These are phyloP conservation scores for Odontomachus brunneus DNA, from an alignment of 1,140 invertebrate genomes.

Conservation along the genomic window DNA sequence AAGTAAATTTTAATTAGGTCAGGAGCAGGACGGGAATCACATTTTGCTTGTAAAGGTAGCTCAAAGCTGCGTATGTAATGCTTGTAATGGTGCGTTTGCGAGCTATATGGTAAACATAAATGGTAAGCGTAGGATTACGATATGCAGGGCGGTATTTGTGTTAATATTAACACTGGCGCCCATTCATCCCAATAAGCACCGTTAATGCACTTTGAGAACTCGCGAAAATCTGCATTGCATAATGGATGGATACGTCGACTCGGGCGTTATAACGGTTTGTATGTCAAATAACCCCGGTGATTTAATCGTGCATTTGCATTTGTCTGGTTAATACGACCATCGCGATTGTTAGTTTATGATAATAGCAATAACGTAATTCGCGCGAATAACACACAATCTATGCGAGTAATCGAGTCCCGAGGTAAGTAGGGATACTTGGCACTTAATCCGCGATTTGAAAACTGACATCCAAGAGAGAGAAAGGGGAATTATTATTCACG, in stretches of 20 bases:
- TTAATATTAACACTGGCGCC: conserved; percentile 52
- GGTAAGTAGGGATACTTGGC: neutral
- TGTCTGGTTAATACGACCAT: conserved; percentile 34
- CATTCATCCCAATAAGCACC: conserved; percentile 58
- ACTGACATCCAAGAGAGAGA: no score
- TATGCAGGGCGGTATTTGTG: conserved; percentile 38
- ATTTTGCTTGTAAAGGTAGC: neutral
- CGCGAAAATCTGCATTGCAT: conserved; percentile 53
- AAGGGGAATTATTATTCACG: neutral
- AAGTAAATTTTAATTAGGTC: neutral
- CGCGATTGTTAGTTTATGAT: conserved; percentile 45
- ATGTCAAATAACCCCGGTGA: conserved; percentile 48
- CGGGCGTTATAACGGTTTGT: conserved; percentile 38
- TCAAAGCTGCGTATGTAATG: conserved; percentile 24
- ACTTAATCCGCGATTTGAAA: no score
- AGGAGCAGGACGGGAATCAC: neutral
- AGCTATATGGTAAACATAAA: conserved; percentile 44
- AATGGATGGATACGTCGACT: conserved; percentile 54
- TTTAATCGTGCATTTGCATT: conserved; percentile 53
- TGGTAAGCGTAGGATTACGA: conserved; percentile 55
- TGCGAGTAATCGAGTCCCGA: conserved; percentile 6
- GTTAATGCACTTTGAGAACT: conserved; percentile 59
- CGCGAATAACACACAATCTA: neutral
- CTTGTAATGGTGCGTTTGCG: conserved; percentile 23
- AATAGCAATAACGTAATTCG: conserved; percentile 8